phyloP scores from a whole-genome alignment of 2,888 invertebrate species.

The Clepsis dumicolana region DNA sequence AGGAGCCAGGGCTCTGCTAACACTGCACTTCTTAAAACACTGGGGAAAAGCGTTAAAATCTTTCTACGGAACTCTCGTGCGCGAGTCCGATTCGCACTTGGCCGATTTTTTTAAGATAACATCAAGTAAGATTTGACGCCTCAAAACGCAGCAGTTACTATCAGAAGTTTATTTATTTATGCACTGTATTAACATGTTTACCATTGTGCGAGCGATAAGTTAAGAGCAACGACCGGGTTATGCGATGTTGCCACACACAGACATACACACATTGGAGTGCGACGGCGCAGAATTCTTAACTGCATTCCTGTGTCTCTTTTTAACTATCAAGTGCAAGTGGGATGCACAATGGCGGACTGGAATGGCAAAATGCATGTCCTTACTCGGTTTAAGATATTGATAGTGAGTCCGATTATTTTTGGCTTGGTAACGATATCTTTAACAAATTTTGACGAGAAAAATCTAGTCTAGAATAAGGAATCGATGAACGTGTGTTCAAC shows the following conservation, averaged over 20 bases:
- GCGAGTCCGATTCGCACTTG: too few species aligned
- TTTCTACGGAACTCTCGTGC: too few species aligned
- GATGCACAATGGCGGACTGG: neutral
- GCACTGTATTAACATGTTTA: conserved; percentile 24
- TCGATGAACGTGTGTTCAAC: too few species aligned
- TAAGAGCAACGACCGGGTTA: conserved; percentile 45
- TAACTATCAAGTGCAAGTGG: neutral
- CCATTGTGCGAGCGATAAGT: conserved; percentile 37
- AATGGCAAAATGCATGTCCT: neutral
- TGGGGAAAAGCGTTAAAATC: too few species aligned
- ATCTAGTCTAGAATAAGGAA: too few species aligned
- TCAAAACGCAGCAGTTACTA: neutral
- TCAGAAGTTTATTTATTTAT: neutral
- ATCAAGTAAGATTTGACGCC: too few species aligned
- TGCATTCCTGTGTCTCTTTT: conserved; percentile 2
- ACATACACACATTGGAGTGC: conserved; percentile 6
- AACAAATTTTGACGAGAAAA: too few species aligned
- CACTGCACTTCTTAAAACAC: too few species aligned
- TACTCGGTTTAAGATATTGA: neutral
- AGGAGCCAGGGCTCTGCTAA: too few species aligned
- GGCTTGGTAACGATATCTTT: too few species aligned
- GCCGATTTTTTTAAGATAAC: too few species aligned
- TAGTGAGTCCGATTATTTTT: neutral
- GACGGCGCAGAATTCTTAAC: conserved; percentile 8
- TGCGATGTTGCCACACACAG: conserved; percentile 25